Percentiles rank a stretch among this genome's conserved stretches.
Conservation (phyloP, 2,797 vertebrate species). For the Nothura maculosa region DNA sequence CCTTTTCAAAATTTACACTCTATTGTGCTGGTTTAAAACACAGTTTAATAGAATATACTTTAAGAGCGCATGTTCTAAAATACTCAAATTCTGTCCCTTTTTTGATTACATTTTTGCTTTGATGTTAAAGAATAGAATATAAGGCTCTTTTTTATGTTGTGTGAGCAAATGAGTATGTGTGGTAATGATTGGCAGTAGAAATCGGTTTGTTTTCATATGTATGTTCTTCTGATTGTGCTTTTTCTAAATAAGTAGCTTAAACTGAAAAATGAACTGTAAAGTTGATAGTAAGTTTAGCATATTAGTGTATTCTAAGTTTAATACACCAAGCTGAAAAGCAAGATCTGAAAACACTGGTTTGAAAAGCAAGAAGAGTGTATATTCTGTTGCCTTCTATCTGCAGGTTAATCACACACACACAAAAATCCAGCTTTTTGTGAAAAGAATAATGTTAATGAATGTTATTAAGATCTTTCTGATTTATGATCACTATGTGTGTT, state of each 20-base stretch:
- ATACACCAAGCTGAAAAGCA: too few relatives aligned
- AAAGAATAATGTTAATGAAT: not conserved
- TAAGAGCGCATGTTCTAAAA: not conserved
- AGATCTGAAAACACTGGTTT: not conserved
- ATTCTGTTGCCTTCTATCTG: not conserved
- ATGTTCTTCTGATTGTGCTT: not conserved
- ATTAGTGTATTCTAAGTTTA: not conserved
- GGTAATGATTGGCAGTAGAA: not conserved
- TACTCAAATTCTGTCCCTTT: not conserved
- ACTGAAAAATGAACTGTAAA: not conserved
- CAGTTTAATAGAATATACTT: not conserved
- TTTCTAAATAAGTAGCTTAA: not conserved
- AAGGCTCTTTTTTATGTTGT: not conserved
- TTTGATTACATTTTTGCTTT: not conserved
- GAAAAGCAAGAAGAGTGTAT: not conserved
- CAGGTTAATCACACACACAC: not conserved
- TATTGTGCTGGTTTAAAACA: not conserved
- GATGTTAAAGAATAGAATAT: not conserved
- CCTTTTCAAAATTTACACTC: not conserved
- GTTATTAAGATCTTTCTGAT: not conserved
- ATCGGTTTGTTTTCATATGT: not conserved
- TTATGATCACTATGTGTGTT: not conserved
- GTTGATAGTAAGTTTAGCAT: not conserved
- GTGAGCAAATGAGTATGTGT: not conserved
- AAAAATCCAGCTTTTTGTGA: not conserved